phyloP scores from a whole-genome alignment of 2,888 invertebrate species.

The Sinohyriopsis cumingii region DNA sequence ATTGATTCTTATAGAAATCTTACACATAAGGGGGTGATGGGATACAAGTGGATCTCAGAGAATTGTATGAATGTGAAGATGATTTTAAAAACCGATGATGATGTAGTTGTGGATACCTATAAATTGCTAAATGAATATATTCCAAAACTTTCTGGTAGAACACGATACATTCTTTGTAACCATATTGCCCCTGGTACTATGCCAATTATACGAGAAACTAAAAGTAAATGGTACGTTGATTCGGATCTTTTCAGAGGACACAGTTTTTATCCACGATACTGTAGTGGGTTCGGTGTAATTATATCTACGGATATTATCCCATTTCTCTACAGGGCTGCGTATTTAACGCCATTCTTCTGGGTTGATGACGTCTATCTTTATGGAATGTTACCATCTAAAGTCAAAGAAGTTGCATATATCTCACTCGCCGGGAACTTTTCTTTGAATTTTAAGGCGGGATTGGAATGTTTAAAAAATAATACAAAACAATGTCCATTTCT shows the following conservation, averaged over 20 bases:
- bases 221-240: conserved; percentile 29
- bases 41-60: conserved; percentile 48
- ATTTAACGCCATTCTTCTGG: conserved; percentile 38
- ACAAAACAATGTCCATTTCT: conserved; percentile 24
- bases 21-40: conserved; percentile 53
- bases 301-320: conserved; percentile 35
- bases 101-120: conserved; percentile 46
- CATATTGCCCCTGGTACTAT: conserved; percentile 31
- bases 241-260: conserved; percentile 24
- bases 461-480: conserved; percentile 26
- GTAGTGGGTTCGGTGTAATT: conserved; percentile 34
- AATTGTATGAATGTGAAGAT: conserved; percentile 42
- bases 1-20: conserved; percentile 48
- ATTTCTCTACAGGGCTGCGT: conserved; percentile 25
- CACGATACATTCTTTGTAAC: conserved; percentile 31
- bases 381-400: conserved; percentile 26
- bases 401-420: conserved; percentile 27
- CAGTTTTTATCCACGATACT: conserved; percentile 31
- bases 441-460: conserved; percentile 4
- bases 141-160: conserved; percentile 17
- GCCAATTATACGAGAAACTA: conserved; percentile 28
- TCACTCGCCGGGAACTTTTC: conserved; percentile 14
- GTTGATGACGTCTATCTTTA: conserved; percentile 38
- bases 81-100: conserved; percentile 52
- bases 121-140: conserved; percentile 19